Conservation (phyloP, 35 echinoderm and acorn worm genomes). For the Chiridota heheva region DNA sequence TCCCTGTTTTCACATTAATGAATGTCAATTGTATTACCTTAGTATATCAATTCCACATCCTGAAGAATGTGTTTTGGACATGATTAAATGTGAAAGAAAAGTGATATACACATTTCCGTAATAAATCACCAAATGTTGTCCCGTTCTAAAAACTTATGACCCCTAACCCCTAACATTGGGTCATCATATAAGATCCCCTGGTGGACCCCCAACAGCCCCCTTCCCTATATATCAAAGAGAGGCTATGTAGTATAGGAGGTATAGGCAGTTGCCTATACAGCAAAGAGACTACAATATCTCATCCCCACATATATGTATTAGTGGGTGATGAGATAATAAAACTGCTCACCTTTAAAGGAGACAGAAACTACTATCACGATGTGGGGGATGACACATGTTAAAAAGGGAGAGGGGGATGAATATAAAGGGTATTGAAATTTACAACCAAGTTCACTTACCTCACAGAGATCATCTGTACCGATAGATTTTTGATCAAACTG, state of each 20-base stretch:
- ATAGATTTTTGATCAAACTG: slow-evolving; percentile 80
- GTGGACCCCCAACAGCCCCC: too few relatives aligned
- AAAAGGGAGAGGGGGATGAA: background rate
- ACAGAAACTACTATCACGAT: too few relatives aligned
- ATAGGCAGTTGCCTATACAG: background rate
- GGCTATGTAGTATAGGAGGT: too few relatives aligned
- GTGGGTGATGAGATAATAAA: background rate
- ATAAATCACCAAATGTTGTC: too few relatives aligned
- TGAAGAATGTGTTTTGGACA: background rate
- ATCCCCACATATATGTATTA: background rate
- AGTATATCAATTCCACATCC: slow-evolving; percentile 7
- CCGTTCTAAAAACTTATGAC: too few relatives aligned
- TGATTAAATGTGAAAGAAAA: background rate
- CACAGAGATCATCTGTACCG: slow-evolving; percentile 70
- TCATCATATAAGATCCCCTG: too few relatives aligned
- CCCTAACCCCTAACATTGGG: too few relatives aligned
- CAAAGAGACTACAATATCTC: background rate
- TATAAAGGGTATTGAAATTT: background rate
- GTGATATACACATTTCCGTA: background rate
- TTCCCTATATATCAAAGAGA: too few relatives aligned
- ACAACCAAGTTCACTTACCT: slow-evolving; percentile 47
- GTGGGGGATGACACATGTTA: background rate
- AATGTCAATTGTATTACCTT: background rate
- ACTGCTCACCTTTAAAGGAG: background rate
- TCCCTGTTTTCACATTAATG: background rate